A percentile compares a stretch with the other conserved stretches of the same genome.
phyloP scores from a whole-genome alignment of 2,113 vertebrate genomes.

The Madoqua kirkii region DNA sequence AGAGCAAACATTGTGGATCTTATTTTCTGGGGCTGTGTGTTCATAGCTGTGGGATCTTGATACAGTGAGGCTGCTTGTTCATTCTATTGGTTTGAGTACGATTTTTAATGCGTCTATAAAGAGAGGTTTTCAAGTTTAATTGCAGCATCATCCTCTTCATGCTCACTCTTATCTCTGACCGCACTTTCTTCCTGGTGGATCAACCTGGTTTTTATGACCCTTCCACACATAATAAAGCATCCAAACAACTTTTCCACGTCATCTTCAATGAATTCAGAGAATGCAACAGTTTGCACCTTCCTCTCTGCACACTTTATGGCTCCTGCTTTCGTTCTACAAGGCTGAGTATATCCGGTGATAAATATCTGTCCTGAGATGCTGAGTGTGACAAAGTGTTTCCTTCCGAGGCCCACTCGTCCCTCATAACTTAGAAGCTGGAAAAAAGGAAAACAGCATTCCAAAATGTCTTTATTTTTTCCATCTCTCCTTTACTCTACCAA shows the following conservation, averaged over 20 bases:
- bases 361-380: constrained; percentile 64
- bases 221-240: constrained; percentile 77
- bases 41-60: constrained; percentile 10
- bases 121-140: constrained; percentile 74
- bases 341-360: constrained; percentile 49
- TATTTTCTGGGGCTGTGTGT: background rate
- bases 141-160: constrained; percentile 54
- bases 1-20: background rate
- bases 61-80: constrained; percentile 51
- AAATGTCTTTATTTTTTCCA: background rate
- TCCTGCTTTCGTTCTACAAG: constrained; percentile 69
- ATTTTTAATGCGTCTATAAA: constrained; percentile 74
- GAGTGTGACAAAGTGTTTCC: constrained; percentile 62
- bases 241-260: constrained; percentile 77
- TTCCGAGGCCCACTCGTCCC: constrained; percentile 44
- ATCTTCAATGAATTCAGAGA: constrained; percentile 76
- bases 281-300: constrained; percentile 74
- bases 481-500: background rate
- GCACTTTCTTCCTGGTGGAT: constrained; percentile 47
- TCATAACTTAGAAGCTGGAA: constrained; percentile 64
- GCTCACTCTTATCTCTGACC: constrained; percentile 63
- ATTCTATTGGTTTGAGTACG: constrained; percentile 46
- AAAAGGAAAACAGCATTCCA: background rate
- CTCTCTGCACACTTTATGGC: constrained; percentile 64
- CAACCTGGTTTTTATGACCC: constrained; percentile 64